Evolutionary conservation across 2,888 invertebrate species (phyloP).

Genomic region (Nephrotoma appendiculata): DNA sequence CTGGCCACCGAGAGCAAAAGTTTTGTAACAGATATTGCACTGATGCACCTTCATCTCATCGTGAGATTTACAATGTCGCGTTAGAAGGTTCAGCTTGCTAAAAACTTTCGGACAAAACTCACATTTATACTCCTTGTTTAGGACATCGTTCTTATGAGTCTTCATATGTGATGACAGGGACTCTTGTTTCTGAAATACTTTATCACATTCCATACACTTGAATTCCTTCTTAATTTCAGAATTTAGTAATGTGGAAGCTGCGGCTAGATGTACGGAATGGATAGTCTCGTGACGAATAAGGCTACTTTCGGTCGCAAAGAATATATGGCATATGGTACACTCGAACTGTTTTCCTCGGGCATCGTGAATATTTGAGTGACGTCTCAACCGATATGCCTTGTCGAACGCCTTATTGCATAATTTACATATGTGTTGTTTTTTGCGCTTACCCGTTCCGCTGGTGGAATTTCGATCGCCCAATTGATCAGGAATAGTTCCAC

Average conservation of each 20-base stretch:
- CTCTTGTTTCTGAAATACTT: constrained; percentile 36
- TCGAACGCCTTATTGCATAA: constrained; percentile 36
- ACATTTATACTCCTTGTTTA: constrained; percentile 25
- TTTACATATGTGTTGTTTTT: constrained; percentile 23
- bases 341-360: constrained; percentile 19
- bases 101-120: constrained; percentile 36
- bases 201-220: constrained; percentile 38
- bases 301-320: constrained; percentile 20
- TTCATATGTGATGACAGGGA: constrained; percentile 35
- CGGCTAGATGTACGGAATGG: constrained; percentile 15
- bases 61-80: constrained; percentile 39
- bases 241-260: constrained; percentile 8
- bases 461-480: constrained; percentile 11
- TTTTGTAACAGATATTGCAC: constrained; percentile 42
- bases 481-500: neutral
- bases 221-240: constrained; percentile 13
- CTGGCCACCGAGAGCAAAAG: constrained; percentile 41
- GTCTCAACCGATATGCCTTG: constrained; percentile 31
- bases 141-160: constrained; percentile 20
- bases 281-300: constrained; percentile 21
- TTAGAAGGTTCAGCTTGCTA: constrained; percentile 29
- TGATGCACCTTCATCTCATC: constrained; percentile 35
- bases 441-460: constrained; percentile 16
- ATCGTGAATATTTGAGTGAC: constrained; percentile 19
- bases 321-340: constrained; percentile 18